Percentiles rank a stretch among this genome's conserved stretches.
Conservation (phyloP, 2,888 invertebrate species). For the Drosophila algonquin region DNA sequence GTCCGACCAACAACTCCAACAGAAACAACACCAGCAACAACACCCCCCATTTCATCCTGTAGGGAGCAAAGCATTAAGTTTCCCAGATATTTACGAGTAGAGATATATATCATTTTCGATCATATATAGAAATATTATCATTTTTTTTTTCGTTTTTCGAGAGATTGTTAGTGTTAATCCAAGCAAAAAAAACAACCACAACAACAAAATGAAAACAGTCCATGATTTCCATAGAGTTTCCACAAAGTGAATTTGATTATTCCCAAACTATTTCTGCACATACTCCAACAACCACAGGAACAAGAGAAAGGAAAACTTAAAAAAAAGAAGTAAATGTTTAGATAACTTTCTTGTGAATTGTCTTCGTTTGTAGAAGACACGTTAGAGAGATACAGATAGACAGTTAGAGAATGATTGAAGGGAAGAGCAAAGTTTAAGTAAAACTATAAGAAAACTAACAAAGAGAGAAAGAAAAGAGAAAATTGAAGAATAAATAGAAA, state of each 20-base stretch:
- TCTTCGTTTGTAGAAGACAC: slow-evolving; percentile 71
- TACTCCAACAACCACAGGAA: slow-evolving; percentile 24
- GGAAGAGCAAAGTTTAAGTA: neutral
- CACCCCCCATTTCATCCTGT: slow-evolving; percentile 26
- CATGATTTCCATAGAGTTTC: neutral
- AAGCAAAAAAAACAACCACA: slow-evolving; percentile 4
- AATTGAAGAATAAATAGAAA: slow-evolving; percentile 21
- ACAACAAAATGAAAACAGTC: neutral
- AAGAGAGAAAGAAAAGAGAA: slow-evolving; percentile 4
- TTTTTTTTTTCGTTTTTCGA: slow-evolving; percentile 51
- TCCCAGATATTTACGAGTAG: slow-evolving; percentile 43
- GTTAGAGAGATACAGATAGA: slow-evolving; percentile 7
- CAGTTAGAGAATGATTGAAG: slow-evolving; percentile 20
- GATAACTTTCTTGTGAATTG: slow-evolving; percentile 41
- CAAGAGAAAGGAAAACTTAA: slow-evolving; percentile 18
- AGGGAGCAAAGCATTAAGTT: slow-evolving; percentile 28
- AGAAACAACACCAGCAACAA: slow-evolving; percentile 9
- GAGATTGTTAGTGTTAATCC: slow-evolving; percentile 67
- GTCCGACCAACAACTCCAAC: slow-evolving; percentile 4
- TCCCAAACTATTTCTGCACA: slow-evolving; percentile 8
- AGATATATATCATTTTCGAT: slow-evolving; percentile 36
- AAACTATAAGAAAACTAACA: slow-evolving; percentile 8
- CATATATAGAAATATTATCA: slow-evolving; percentile 44
- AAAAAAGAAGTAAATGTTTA: slow-evolving; percentile 19
- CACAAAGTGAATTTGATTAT: neutral